phyloP scores from a whole-genome alignment of 2,888 invertebrate genomes.

The Drepanosiphum platanoidis region DNA sequence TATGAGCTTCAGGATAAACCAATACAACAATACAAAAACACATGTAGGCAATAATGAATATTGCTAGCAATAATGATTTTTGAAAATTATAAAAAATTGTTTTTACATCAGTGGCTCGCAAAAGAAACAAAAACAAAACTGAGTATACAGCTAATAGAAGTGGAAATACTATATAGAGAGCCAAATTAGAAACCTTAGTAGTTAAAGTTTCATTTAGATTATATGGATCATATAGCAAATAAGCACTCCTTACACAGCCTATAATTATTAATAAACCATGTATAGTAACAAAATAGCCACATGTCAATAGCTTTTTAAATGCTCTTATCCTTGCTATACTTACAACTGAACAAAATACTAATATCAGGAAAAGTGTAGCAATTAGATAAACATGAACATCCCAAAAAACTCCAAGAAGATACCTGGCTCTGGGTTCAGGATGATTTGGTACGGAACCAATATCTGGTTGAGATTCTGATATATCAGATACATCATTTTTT shows the following conservation, averaged over 20 bases:
- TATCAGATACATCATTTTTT: slow-evolving; percentile 59
- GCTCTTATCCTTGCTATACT: slow-evolving; percentile 88
- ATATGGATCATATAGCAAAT: slow-evolving; percentile 91
- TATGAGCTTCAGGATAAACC: slow-evolving; percentile 68
- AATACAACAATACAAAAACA: slow-evolving; percentile 84
- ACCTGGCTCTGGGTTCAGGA: slow-evolving; percentile 65
- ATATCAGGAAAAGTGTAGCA: slow-evolving; percentile 83
- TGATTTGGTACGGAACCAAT: slow-evolving; percentile 64
- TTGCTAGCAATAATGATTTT: slow-evolving; percentile 80
- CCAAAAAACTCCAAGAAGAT: slow-evolving; percentile 84
- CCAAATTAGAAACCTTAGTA: slow-evolving; percentile 79
- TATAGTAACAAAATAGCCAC: slow-evolving; percentile 87
- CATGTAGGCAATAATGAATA: slow-evolving; percentile 82
- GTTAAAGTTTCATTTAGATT: slow-evolving; percentile 86
- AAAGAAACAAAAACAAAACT: slow-evolving; percentile 83
- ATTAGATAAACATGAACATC: slow-evolving; percentile 90
- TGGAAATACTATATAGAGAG: slow-evolving; percentile 86
- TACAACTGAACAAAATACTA: slow-evolving; percentile 86
- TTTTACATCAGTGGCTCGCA: slow-evolving; percentile 76
- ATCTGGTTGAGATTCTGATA: slow-evolving; percentile 64
- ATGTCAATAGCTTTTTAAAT: slow-evolving; percentile 85
- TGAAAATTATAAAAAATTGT: slow-evolving; percentile 71
- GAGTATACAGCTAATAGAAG: slow-evolving; percentile 90
- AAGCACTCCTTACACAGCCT: slow-evolving; percentile 84
- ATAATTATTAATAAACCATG: slow-evolving; percentile 84